Evolutionary conservation across 2,113 vertebrate species (phyloP), one percentile per base, ranked within the genome.

Genomic region (Naja naja): DNA sequence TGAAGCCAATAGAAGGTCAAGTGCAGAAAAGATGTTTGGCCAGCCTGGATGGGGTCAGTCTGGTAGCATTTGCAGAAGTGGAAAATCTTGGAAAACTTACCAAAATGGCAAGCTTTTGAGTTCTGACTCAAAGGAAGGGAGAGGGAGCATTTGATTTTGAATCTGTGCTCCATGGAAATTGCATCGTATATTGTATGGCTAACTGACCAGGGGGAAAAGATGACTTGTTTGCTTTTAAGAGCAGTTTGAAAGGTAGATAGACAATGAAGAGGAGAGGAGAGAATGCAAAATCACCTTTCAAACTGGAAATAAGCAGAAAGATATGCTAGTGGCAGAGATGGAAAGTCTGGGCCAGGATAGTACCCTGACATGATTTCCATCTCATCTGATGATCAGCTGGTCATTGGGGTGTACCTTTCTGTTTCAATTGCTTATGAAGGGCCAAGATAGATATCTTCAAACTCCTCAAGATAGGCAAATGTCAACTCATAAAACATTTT

Each of bases 1-100:
- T 93, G 92, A 90, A 93, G 56, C 27, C 92, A 91, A 56, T 22
- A 20, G 74, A 74, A 81, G 89, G 85, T 93, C 89, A 93, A 53
- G 88, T 64, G 49, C 23, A 64, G 43, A 93, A 47, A 52, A 93
- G 45, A n/a, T 90, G 88, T 64, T 49, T 93, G 54, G 47, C 90
- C 47, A 39, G 22, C 20, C 88, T 81, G 25, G 30, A 90, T 23
- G 43, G 16, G 69, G 88, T 58, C 88, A 58, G 25, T 30, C 16
- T 89, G 92, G 88, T 74, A 89, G 58, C 85, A n/a, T 60, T 53
- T 93, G 34, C 30, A 86, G 58, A 90, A 93, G 43, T 47, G 30
- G 74, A 86, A 81, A 53, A 89, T 14, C 12, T 43, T 89, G 27
- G 8, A 58, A 27, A 92, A 20, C 49, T 64, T 55, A 39, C 47